Evolutionary conservation across 2,797 vertebrate species (phyloP).

Genomic region (Dryobates pubescens): DNA sequence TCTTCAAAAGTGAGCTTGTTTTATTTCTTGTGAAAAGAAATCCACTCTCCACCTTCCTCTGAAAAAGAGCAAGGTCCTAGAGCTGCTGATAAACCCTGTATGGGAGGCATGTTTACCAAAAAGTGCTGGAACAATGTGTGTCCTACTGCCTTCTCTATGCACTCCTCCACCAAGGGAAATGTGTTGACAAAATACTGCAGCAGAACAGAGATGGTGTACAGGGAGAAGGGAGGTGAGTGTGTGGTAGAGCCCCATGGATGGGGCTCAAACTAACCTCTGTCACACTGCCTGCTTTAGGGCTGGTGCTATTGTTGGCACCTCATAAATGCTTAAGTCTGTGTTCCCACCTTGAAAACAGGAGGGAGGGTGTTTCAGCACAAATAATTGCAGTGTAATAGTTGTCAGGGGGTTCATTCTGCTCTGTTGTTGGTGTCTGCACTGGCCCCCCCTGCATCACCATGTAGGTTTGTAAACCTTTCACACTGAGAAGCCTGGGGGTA

Average conservation of each 20-base stretch:
- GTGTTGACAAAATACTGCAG: constrained; percentile 81
- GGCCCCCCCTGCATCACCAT: not conserved
- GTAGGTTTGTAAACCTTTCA: not conserved
- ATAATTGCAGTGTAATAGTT: not conserved
- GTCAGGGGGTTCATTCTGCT: not conserved
- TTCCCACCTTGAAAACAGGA: not conserved
- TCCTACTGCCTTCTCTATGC: constrained; percentile 77
- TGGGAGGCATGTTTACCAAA: constrained; percentile 71
- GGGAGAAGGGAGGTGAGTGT: not conserved
- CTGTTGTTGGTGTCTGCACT: not conserved
- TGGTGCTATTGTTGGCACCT: not conserved
- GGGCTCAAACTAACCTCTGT: not conserved
- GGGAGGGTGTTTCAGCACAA: not conserved
- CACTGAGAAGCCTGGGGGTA: not conserved
- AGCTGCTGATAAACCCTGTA: not conserved
- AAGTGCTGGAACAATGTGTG: constrained; percentile 80
- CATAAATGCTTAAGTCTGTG: not conserved
- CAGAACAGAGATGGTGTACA: not conserved
- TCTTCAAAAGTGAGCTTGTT: not conserved
- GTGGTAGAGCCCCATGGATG: not conserved
- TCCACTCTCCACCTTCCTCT: not conserved
- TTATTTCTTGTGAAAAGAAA: not conserved
- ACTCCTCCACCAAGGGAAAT: constrained; percentile 77
- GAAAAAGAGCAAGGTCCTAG: not conserved
- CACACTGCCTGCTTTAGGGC: accelerated